phyloP scores from a whole-genome alignment of 2,113 vertebrate species.

The Catagonus wagneri region DNA sequence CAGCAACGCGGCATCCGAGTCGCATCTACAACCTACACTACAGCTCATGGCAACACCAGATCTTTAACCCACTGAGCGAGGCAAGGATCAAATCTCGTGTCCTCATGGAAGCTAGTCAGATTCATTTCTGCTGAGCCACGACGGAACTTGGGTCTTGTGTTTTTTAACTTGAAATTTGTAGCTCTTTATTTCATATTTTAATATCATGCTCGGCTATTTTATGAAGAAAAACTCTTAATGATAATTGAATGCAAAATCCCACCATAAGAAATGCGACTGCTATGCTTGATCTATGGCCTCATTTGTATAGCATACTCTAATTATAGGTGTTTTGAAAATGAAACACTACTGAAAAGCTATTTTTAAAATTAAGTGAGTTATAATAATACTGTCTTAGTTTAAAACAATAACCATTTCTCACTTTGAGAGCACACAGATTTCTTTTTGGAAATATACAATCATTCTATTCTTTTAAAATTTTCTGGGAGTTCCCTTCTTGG shows the following conservation, averaged over 20 bases:
- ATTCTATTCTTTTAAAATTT: neutral
- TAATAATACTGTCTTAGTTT: neutral
- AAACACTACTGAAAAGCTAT: neutral
- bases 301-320: neutral
- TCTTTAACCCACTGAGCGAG: no score
- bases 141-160: no score
- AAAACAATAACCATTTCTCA: slow-evolving; percentile 30
- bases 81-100: no score
- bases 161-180: slow-evolving; percentile 23
- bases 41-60: no score
- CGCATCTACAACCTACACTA: no score
- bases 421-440: neutral
- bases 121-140: no score
- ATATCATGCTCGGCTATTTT: neutral
- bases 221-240: neutral
- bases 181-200: neutral
- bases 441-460: neutral
- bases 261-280: neutral
- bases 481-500: no score
- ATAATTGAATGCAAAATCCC: neutral
- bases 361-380: neutral
- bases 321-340: neutral
- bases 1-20: no score
- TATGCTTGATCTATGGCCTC: neutral
- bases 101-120: no score